phyloP scores from a whole-genome alignment of 2,113 vertebrate species.

The Prolemur simus region DNA sequence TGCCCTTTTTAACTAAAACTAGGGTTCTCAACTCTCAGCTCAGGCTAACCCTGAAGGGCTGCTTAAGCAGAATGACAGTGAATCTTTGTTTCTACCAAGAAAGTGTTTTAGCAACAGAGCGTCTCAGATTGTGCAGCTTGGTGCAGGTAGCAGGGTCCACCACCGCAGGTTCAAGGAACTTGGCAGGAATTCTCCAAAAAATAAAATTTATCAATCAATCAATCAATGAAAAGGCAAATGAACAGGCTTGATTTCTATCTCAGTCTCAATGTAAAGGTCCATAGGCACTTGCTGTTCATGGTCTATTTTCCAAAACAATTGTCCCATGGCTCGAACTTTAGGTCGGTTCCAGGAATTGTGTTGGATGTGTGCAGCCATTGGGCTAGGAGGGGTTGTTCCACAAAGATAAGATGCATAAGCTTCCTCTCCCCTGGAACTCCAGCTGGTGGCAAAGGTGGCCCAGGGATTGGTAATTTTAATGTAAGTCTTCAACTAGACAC shows the following conservation, averaged over 20 bases:
- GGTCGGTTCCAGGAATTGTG: no score
- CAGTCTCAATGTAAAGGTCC: not conserved
- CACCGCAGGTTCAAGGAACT: not conserved
- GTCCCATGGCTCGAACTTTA: not conserved
- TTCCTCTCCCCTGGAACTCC: not conserved
- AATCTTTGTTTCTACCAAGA: not conserved
- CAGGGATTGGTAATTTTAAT: not conserved
- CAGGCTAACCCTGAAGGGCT: not conserved
- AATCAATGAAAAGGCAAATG: not conserved
- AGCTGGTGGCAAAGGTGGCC: not conserved
- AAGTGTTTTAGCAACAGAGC: not conserved
- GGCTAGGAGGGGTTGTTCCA: not conserved
- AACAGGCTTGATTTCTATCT: not conserved
- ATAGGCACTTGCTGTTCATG: not conserved
- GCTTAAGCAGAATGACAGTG: not conserved
- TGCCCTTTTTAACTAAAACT: not conserved
- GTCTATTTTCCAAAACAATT: not conserved
- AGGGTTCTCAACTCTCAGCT: not conserved
- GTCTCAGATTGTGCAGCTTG: not conserved
- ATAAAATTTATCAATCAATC: not conserved
- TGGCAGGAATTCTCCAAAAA: not conserved
- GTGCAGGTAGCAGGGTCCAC: not conserved
- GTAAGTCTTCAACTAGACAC: not conserved
- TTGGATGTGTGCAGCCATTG: no score
- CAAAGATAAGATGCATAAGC: not conserved